Conservation (phyloP, 2,888 invertebrate species). For the Liodrosophila aerea region DNA sequence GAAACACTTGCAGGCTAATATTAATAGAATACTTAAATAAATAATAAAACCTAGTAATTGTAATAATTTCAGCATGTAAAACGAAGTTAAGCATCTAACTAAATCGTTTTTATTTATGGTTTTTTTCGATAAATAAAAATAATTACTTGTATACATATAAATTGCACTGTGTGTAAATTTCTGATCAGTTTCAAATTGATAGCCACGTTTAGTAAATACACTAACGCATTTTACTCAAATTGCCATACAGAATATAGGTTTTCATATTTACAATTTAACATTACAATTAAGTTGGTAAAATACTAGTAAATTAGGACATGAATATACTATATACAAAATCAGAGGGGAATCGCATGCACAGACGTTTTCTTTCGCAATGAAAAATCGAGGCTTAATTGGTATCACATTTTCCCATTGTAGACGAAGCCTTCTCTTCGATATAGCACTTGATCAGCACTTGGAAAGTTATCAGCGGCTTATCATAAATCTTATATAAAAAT, state of each 20-base stretch:
- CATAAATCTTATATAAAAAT: constrained; percentile 58
- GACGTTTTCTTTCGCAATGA: constrained; percentile 2
- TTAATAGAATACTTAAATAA: constrained; percentile 60
- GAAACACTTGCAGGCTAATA: constrained; percentile 66
- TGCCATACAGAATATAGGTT: constrained; percentile 10
- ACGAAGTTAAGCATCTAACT: constrained; percentile 49
- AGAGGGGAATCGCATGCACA: constrained; percentile 32
- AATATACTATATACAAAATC: constrained; percentile 10
- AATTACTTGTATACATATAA: constrained; percentile 45
- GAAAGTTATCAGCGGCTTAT: constrained; percentile 59
- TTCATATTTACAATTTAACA: constrained; percentile 56
- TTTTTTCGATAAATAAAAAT: constrained; percentile 51
- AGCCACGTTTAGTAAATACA: constrained; percentile 1
- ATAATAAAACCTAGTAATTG: constrained; percentile 56
- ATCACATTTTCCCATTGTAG: constrained; percentile 59
- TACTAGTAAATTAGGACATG: constrained; percentile 23
- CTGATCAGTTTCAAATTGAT: constrained; percentile 12
- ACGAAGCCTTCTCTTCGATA: constrained; percentile 27
- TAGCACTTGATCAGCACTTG: constrained; percentile 34
- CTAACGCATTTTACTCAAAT: constrained; percentile 1
- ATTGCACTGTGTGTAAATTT: constrained; percentile 32
- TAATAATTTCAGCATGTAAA: constrained; percentile 61
- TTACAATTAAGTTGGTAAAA: constrained; percentile 25
- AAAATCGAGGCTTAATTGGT: constrained; percentile 52
- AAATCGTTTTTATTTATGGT: constrained; percentile 67